phyloP scores from a whole-genome alignment of 2,113 vertebrate genomes.

The Onychorhynchus coronatus region DNA sequence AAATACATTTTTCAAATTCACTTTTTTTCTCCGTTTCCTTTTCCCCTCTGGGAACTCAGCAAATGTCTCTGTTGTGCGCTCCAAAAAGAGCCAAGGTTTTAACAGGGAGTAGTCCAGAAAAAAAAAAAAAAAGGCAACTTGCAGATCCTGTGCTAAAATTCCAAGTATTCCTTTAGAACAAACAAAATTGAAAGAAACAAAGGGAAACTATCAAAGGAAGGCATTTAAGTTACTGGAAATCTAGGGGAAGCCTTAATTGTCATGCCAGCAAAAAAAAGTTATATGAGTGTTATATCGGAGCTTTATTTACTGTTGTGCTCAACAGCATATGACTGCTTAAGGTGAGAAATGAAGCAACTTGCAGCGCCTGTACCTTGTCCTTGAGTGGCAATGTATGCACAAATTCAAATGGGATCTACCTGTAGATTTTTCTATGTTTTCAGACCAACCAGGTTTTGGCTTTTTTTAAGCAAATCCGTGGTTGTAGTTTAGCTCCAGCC shows the following conservation, averaged over 20 bases:
- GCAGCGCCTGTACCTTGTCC: not conserved
- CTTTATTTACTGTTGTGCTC: conserved; percentile 6
- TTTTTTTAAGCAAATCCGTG: not conserved
- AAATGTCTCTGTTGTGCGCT: conserved; percentile 31
- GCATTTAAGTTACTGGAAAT: not conserved
- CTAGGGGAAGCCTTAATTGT: not conserved
- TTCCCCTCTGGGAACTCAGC: conserved; percentile 15
- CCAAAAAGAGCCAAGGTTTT: conserved; percentile 46
- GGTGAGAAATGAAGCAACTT: not conserved
- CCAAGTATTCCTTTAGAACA: conserved; percentile 38
- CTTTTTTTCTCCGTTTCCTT: not conserved
- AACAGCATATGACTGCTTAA: not conserved
- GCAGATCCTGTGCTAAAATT: conserved; percentile 6
- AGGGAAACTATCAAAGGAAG: conserved; percentile 24
- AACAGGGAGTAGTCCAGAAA: not conserved
- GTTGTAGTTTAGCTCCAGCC: not conserved
- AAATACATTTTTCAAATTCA: conserved; percentile 47
- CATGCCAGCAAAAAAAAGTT: not conserved
- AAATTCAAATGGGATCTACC: not conserved
- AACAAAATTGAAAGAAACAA: conserved; percentile 34
- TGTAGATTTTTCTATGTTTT: not conserved
- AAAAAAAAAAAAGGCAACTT: not conserved
- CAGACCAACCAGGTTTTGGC: not conserved
- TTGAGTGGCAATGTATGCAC: not conserved
- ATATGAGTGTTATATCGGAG: not conserved